Percentiles rank a stretch among this genome's conserved stretches.
Conservation (phyloP, 2,113 vertebrate genomes). For the Chionis minor region DNA sequence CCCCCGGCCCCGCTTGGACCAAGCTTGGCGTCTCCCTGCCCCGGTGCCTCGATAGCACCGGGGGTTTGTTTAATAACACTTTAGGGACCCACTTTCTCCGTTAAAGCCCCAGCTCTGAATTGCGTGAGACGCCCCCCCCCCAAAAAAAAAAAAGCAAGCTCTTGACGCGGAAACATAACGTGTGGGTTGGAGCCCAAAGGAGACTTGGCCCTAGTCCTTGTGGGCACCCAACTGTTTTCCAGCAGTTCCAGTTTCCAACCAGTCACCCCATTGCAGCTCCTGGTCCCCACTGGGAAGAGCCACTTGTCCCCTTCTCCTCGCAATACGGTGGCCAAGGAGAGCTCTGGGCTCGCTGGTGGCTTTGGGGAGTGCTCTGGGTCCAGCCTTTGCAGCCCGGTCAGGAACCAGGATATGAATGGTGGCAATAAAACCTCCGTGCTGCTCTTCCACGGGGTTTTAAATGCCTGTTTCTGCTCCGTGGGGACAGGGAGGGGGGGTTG, state of each 20-base stretch:
- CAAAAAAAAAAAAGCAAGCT: background rate
- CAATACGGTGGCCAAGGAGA: fast-evolving
- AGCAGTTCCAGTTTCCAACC: background rate
- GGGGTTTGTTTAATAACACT: background rate
- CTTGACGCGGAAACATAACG: fast-evolving
- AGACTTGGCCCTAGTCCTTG: fast-evolving
- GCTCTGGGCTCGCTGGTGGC: background rate
- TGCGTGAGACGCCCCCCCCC: fast-evolving
- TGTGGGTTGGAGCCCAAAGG: background rate
- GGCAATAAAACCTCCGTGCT: background rate
- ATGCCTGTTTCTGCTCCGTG: fast-evolving
- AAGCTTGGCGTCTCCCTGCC: fast-evolving
- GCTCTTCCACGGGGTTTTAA: fast-evolving
- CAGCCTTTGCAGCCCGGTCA: background rate
- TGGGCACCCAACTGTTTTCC: background rate
- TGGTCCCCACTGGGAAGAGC: background rate
- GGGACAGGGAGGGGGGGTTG: background rate
- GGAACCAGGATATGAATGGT: fast-evolving
- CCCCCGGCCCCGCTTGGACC: fast-evolving
- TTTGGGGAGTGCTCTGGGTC: background rate
- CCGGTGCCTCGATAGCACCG: fast-evolving
- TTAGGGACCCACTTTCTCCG: background rate
- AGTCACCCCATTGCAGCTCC: background rate
- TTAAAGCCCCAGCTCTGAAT: background rate
- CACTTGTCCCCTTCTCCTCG: fast-evolving